phyloP scores from a whole-genome alignment of 1,140 invertebrate species.

The Pseudoatta argentina region DNA sequence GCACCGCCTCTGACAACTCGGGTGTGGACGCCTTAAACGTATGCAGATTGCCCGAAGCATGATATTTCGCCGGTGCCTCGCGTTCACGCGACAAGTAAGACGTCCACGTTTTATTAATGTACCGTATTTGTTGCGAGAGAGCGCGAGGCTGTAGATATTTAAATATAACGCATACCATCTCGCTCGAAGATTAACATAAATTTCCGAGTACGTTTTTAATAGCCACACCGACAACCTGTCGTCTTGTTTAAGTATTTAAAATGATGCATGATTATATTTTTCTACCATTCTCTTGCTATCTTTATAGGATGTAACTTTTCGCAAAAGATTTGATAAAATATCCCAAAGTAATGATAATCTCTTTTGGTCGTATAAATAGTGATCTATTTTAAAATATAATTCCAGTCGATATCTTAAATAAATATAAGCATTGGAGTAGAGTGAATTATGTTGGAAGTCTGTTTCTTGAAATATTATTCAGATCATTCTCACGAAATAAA shows the following conservation, averaged over 20 bases:
- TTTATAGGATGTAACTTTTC: too few species aligned
- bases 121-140: constrained; percentile 47
- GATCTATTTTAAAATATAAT: neutral
- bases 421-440: neutral
- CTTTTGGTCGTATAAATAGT: neutral
- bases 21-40: constrained; percentile 60
- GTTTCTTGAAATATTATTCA: neutral
- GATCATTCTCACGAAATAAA: neutral
- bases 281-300: neutral
- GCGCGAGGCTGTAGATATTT: constrained; percentile 49
- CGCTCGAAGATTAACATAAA: constrained; percentile 51
- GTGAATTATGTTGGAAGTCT: neutral
- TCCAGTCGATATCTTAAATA: neutral
- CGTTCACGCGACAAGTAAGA: constrained; percentile 61
- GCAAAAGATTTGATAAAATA: neutral
- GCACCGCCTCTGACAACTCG: constrained; percentile 60
- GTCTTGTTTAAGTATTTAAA: constrained; percentile 51
- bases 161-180: constrained; percentile 43
- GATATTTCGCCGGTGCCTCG: constrained; percentile 57
- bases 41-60: constrained; percentile 59
- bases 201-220: constrained; percentile 48
- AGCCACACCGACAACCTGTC: neutral
- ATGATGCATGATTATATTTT: constrained; percentile 37
- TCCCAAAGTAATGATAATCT: neutral
- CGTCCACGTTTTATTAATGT: constrained; percentile 60